Evolutionary conservation across 2,888 invertebrate genomes (phyloP), one percentile per base, ranked within the genome.

Genomic region (Coleophora flavipennella): DNA sequence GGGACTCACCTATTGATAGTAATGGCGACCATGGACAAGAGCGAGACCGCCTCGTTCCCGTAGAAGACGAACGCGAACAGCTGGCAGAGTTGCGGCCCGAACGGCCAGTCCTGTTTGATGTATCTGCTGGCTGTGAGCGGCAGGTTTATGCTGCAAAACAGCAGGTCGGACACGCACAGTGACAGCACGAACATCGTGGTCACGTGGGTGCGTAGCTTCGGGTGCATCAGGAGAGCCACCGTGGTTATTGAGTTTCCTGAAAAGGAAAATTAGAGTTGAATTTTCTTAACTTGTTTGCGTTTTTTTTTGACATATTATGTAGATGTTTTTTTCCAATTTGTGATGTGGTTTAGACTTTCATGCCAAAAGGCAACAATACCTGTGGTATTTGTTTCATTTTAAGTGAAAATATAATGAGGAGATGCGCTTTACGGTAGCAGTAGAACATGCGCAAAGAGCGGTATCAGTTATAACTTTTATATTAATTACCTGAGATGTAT

Each of bases 61-160:
- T 95, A 95, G 78, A 95, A 94, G 52, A 95, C 89, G 51, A 95
- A 91, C 0, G 95, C 94, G 77, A 95, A 95, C 70, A 95, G 86
- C 76, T 91, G 90, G 67, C 95, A 95, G 28, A 94, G 84, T 1
- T 87, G 86, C 13, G 89, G 89, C 0, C 94, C 94, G 13, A 95
- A 86, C 32, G 91, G 88, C 95, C 95, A 95, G 42, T 88, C 86
- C 79, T 94, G 90, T 68, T 91, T 87, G 60, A 93, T 91, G 80
- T 92, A 95, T 57, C 94, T 87, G 55, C 91, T 90, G 13, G 94
- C 94, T 0, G 94, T 94, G 45, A 95, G 80, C 1, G 95, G 95
- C 62, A 95, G 84, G 77, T 94, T 94, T 55, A 95, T 88, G 44
- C 90, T 86, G 69, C 94, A 94, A 81, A 95, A 95, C 42, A 95